Evolutionary conservation across 2,113 vertebrate genomes (phyloP).

Genomic region (Cranoglanis bouderius): DNA sequence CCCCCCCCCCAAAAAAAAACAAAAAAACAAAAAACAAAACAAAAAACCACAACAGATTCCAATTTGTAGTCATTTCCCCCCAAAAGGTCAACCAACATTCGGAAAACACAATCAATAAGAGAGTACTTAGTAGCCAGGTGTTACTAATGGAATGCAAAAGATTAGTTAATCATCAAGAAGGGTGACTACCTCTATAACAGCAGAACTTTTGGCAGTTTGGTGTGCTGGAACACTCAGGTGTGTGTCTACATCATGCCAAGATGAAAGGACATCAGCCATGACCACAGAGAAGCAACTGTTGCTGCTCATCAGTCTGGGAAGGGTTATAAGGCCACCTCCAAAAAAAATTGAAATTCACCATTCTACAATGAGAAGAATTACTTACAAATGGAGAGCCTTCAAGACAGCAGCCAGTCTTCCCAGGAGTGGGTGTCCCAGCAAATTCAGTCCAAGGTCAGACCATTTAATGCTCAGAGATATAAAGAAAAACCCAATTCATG

Average conservation of each 20-base stretch:
- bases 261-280: not conserved
- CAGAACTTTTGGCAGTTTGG: not conserved
- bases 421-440: not conserved
- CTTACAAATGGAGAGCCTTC: not conserved
- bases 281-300: not conserved
- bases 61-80: not conserved
- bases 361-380: not conserved
- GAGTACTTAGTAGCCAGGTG: not conserved
- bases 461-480: not conserved
- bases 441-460: not conserved
- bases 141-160: not conserved
- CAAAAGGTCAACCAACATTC: not conserved
- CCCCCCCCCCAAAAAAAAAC: too few relatives aligned
- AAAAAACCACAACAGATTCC: not conserved
- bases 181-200: not conserved
- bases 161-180: not conserved
- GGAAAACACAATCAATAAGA: not conserved
- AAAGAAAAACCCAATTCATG: not conserved
- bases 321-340: not conserved
- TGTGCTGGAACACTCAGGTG: not conserved
- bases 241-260: not conserved
- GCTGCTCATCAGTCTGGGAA: not conserved
- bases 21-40: not conserved
- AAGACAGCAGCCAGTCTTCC: not conserved
- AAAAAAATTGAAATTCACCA: not conserved